Percentiles rank a stretch among this genome's conserved stretches.
Evolutionary conservation across 1,140 invertebrate species (phyloP).

Genomic region (Thalassaphorura encarpata): DNA sequence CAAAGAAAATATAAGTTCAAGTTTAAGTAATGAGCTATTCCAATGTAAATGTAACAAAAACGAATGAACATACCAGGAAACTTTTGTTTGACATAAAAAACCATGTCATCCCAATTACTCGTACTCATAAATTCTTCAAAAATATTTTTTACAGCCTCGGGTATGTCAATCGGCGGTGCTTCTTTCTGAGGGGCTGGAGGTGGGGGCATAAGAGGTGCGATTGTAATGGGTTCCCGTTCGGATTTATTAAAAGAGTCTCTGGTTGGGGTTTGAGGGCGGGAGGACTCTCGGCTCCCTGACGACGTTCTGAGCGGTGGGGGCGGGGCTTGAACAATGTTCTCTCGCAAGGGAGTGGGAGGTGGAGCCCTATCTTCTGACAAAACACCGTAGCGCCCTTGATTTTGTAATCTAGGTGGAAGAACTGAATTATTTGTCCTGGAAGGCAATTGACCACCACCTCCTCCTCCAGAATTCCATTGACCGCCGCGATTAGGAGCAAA

Average conservation of each 20-base stretch:
- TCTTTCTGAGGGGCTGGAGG: not conserved
- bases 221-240: too few relatives aligned
- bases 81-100: not conserved
- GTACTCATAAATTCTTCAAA: slow-evolving; percentile 20
- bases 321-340: slow-evolving; percentile 6
- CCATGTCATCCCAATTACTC: slow-evolving; percentile 19
- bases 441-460: not conserved
- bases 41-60: too few relatives aligned
- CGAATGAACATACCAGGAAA: too few relatives aligned
- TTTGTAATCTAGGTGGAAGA: not conserved
- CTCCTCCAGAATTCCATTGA: not conserved
- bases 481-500: not conserved
- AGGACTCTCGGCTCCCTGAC: slow-evolving; percentile 8
- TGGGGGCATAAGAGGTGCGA: not conserved
- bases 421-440: not conserved
- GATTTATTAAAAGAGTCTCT: not conserved
- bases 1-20: not conserved
- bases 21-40: too few relatives aligned
- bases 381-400: not conserved
- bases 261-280: slow-evolving; percentile 2
- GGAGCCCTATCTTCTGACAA: not conserved
- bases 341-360: slow-evolving; percentile 7
- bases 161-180: not conserved
- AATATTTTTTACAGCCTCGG: slow-evolving; percentile 30
- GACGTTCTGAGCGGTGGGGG: not conserved